A percentile compares a stretch with the other conserved stretches of the same genome.
Evolutionary conservation across 30 jellyfish, hydroid and myxozoan species (phyloP).

Genomic region (Turritopsis dohrnii): DNA sequence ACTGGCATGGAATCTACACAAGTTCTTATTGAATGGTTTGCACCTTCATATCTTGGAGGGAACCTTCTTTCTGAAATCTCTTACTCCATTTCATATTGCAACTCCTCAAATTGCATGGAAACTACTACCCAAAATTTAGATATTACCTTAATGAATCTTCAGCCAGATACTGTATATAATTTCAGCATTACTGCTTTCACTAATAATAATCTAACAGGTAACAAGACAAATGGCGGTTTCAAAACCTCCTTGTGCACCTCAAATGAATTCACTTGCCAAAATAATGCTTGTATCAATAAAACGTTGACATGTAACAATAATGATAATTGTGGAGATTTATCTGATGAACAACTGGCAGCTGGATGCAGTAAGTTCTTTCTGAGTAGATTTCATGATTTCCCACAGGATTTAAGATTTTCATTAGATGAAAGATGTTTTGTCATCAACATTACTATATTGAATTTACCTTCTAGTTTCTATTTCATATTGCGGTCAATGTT

Average conservation of each 20-base stretch:
- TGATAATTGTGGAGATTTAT: neutral
- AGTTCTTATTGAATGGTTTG: neutral
- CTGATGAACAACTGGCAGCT: neutral
- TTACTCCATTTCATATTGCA: neutral
- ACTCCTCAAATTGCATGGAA: neutral
- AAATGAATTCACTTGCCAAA: neutral
- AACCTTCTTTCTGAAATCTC: neutral
- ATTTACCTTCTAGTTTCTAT: no score
- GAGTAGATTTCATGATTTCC: neutral
- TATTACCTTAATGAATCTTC: neutral
- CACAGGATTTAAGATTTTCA: neutral
- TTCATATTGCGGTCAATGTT: no score
- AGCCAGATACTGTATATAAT: neutral
- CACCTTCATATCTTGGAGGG: neutral
- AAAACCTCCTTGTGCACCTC: constrained; percentile 3
- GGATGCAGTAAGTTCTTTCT: constrained; percentile 10
- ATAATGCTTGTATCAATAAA: neutral
- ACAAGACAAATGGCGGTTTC: neutral
- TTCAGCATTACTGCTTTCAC: neutral
- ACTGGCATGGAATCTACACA: constrained; percentile 2
- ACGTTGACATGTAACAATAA: neutral
- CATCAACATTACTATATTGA: no score
- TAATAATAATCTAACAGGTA: neutral
- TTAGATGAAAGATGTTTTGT: no score
- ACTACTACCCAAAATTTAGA: neutral